Percentiles rank a stretch among this genome's conserved stretches.
These are phyloP conservation scores for Ahaetulla prasina DNA, from an alignment of 2,113 vertebrate genomes.

Conservation along the genomic window DNA sequence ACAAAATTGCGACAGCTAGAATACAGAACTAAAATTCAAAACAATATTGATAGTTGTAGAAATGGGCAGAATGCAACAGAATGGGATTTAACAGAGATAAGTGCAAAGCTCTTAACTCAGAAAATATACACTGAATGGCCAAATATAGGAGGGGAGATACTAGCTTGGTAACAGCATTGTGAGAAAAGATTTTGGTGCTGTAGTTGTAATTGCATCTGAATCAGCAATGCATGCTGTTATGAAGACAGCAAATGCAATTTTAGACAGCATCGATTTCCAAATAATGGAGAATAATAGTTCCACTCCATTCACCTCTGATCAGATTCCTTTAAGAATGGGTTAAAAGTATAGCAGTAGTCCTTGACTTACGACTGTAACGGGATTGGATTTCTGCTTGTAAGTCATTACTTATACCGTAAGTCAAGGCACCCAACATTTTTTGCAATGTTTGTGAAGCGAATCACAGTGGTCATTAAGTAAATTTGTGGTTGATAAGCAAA, in stretches of 20 bases:
- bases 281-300: neutral
- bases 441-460: neutral
- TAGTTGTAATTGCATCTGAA: neutral
- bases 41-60: neutral
- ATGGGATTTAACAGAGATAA: neutral
- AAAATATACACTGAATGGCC: neutral
- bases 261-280: neutral
- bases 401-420: neutral
- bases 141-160: neutral
- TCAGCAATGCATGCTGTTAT: neutral
- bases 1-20: neutral
- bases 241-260: neutral
- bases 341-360: neutral
- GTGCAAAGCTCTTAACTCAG: neutral
- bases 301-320: neutral
- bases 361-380: neutral
- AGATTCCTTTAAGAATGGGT: neutral
- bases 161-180: neutral
- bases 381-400: neutral
- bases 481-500: neutral
- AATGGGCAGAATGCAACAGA: neutral
- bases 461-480: neutral
- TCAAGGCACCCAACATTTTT: neutral
- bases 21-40: neutral
- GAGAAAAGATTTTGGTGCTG: neutral